Percentiles rank a stretch among this genome's conserved stretches.
These are phyloP conservation scores for Halocynthia aurantium DNA, from an alignment of 23 tunicate genomes.

Conservation along the genomic window DNA sequence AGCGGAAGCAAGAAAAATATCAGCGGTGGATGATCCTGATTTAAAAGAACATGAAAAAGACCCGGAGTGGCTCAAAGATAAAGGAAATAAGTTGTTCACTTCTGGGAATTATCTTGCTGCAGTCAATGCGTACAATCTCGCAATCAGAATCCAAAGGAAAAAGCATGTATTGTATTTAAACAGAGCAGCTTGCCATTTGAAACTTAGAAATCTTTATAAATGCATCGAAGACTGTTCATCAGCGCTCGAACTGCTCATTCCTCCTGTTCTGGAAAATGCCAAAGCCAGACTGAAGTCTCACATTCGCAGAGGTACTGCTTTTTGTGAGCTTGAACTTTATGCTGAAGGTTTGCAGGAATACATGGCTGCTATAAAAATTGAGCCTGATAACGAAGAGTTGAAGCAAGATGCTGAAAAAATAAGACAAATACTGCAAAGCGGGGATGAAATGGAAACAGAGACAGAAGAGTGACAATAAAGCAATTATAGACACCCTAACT, in stretches of 20 bases:
- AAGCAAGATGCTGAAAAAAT: conserved; percentile 58
- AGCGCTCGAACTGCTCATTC: conserved; percentile 66
- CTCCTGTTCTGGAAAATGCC: conserved; percentile 74
- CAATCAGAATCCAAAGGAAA: conserved; percentile 76
- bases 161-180: conserved; percentile 67
- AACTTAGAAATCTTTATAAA: conserved; percentile 72
- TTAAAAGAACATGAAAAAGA: conserved; percentile 88
- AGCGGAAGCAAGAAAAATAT: conserved; percentile 75
- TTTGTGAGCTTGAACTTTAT: conserved; percentile 76
- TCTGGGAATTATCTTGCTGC: conserved; percentile 65
- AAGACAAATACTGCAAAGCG: conserved; percentile 58
- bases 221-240: conserved; percentile 82
- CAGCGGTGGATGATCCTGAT: conserved; percentile 59
- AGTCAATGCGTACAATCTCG: conserved; percentile 81
- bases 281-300: conserved; percentile 76
- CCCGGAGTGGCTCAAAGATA: conserved; percentile 89
- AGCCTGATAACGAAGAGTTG: conserved; percentile 66
- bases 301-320: conserved; percentile 68
- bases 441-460: background rate
- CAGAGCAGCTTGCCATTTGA: conserved; percentile 90
- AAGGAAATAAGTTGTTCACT: conserved; percentile 64
- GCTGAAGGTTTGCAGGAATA: conserved; percentile 90
- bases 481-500: too few relatives aligned
- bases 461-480: too few relatives aligned
- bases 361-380: conserved; percentile 82